Conservation (phyloP, 2,888 invertebrate genomes). For the Apamea anceps region DNA sequence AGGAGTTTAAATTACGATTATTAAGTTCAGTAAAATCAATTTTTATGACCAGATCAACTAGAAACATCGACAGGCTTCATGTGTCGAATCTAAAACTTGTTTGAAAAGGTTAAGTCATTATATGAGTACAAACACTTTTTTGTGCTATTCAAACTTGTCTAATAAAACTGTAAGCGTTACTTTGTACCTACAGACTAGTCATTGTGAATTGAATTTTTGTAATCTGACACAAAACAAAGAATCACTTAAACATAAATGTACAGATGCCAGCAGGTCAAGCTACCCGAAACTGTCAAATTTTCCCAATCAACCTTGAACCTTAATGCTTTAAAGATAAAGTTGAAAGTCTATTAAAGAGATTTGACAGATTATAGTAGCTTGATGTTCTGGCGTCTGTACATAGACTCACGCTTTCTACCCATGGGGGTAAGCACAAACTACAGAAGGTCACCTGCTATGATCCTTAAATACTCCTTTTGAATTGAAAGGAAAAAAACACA, state of each 20-base stretch:
- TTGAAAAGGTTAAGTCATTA: constrained; percentile 29
- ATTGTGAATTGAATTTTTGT: not conserved
- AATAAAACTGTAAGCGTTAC: constrained; percentile 9
- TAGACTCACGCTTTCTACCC: too few species aligned
- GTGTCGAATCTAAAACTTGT: constrained; percentile 22
- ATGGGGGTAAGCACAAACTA: too few species aligned
- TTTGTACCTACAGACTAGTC: not conserved
- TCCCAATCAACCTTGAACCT: too few species aligned
- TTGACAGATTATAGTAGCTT: too few species aligned
- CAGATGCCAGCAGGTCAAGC: too few species aligned
- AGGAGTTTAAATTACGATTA: not conserved
- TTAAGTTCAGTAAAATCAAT: not conserved
- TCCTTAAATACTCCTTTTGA: too few species aligned
- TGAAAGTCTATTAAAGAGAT: too few species aligned
- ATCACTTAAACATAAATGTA: not conserved
- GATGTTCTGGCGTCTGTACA: too few species aligned
- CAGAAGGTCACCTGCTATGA: too few species aligned
- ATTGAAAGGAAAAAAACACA: too few species aligned
- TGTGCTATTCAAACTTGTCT: not conserved
- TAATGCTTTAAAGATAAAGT: too few species aligned
- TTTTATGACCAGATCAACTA: not conserved
- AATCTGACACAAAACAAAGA: not conserved
- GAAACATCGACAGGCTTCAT: not conserved
- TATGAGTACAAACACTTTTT: constrained; percentile 6
- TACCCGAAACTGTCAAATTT: too few species aligned